Conservation (phyloP, 2,888 invertebrate species). For the Halocaridina rubra region DNA sequence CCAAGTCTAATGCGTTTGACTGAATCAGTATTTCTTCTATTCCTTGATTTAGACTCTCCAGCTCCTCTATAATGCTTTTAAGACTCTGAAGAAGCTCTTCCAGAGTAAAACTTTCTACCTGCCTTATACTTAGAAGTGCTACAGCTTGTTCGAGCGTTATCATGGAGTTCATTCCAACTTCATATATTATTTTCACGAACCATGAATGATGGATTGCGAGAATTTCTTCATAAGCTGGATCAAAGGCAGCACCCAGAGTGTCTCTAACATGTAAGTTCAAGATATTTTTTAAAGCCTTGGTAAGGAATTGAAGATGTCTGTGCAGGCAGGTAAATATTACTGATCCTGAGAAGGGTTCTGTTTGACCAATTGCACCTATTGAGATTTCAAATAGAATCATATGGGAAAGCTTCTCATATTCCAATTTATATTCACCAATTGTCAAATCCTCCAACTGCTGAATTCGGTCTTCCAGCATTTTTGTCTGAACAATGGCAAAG, state of each 20-base stretch:
- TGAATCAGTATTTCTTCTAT: neutral
- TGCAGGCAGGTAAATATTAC: slow-evolving; percentile 32
- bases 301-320: slow-evolving; percentile 36
- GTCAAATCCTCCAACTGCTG: neutral
- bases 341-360: slow-evolving; percentile 19
- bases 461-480: slow-evolving; percentile 19
- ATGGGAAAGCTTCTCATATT: neutral
- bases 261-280: neutral
- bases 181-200: slow-evolving; percentile 27
- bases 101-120: neutral
- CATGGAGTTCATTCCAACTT: slow-evolving; percentile 11
- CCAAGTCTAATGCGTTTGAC: neutral
- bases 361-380: neutral
- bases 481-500: slow-evolving; percentile 22
- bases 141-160: slow-evolving; percentile 6
- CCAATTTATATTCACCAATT: neutral
- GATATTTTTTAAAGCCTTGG: neutral
- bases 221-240: neutral
- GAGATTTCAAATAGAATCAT: slow-evolving; percentile 26
- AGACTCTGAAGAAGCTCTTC: neutral
- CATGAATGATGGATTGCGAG: slow-evolving; percentile 18
- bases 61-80: neutral
- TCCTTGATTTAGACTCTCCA: neutral
- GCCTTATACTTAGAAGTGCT: neutral
- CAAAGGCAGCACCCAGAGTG: slow-evolving; percentile 1